Conservation (phyloP, 2,888 invertebrate species). For the Pyrochroa serraticornis region DNA sequence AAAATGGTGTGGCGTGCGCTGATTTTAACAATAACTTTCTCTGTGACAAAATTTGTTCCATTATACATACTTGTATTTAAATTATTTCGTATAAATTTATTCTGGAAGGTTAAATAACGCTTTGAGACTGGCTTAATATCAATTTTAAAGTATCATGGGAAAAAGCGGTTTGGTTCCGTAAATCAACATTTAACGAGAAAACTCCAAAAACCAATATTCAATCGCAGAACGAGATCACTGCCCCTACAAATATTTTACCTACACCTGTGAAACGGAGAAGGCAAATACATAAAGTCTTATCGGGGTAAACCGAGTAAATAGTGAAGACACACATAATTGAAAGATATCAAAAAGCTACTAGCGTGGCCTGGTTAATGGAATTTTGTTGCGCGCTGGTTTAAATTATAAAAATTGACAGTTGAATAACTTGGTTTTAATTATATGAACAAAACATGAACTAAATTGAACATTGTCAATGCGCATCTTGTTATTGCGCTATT, state of each 20-base stretch:
- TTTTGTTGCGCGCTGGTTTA: too few relatives aligned
- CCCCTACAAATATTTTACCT: too few relatives aligned
- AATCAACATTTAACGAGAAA: too few relatives aligned
- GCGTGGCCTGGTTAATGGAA: conserved; percentile 1
- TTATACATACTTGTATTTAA: conserved; percentile 17
- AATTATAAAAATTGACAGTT: too few relatives aligned
- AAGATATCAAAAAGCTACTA: not conserved
- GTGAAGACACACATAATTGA: conserved; percentile 7
- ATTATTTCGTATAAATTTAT: conserved; percentile 18
- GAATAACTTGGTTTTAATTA: too few relatives aligned
- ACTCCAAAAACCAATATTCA: too few relatives aligned
- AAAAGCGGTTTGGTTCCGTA: too few relatives aligned
- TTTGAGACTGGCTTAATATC: too few relatives aligned
- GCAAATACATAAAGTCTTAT: conserved; percentile 18
- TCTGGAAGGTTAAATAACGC: conserved; percentile 20
- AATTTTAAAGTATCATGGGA: too few relatives aligned
- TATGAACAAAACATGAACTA: too few relatives aligned
- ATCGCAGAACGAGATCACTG: too few relatives aligned
- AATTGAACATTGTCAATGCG: too few relatives aligned
- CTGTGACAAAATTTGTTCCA: conserved; percentile 21
- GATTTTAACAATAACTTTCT: conserved; percentile 23
- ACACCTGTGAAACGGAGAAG: conserved; percentile 22
- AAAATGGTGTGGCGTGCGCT: conserved; percentile 20
- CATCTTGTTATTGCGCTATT: not conserved
- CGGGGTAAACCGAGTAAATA: not conserved